These are phyloP conservation scores for Trichechus manatus DNA, from an alignment of 2,113 vertebrate species.

Conservation along the genomic window DNA sequence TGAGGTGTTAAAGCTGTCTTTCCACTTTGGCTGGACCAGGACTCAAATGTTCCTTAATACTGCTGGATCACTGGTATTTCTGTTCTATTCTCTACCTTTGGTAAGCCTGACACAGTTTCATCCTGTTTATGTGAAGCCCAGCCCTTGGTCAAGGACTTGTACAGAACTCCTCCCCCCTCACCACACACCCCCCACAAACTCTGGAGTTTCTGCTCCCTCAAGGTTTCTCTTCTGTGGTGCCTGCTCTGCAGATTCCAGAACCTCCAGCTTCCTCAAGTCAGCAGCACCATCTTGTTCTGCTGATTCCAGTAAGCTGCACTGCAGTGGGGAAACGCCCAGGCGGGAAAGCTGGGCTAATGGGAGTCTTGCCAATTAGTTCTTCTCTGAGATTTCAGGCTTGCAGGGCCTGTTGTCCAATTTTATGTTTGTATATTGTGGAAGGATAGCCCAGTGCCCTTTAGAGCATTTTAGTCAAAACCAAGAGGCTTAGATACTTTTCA, in stretches of 20 bases:
- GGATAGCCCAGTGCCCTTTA: not conserved
- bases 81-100: not conserved
- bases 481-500: not conserved
- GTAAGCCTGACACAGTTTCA: not conserved
- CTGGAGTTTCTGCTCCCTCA: not conserved
- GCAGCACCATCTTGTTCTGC: not conserved
- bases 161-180: not conserved
- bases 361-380: not conserved
- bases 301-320: not conserved
- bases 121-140: not conserved
- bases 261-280: not conserved
- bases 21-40: not conserved
- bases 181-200: not conserved
- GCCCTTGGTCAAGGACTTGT: not conserved
- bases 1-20: not conserved
- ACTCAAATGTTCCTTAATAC: not conserved
- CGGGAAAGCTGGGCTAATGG: not conserved
- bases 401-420: not conserved
- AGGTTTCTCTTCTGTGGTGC: not conserved
- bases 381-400: not conserved
- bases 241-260: not conserved
- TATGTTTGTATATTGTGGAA: not conserved
- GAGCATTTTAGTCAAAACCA: not conserved
- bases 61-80: not conserved
- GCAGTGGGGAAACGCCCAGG: not conserved